A percentile compares a stretch with the other conserved stretches of the same genome.
Evolutionary conservation across 2,888 invertebrate genomes (phyloP).

Genomic region (Sphecodes monilicornis): DNA sequence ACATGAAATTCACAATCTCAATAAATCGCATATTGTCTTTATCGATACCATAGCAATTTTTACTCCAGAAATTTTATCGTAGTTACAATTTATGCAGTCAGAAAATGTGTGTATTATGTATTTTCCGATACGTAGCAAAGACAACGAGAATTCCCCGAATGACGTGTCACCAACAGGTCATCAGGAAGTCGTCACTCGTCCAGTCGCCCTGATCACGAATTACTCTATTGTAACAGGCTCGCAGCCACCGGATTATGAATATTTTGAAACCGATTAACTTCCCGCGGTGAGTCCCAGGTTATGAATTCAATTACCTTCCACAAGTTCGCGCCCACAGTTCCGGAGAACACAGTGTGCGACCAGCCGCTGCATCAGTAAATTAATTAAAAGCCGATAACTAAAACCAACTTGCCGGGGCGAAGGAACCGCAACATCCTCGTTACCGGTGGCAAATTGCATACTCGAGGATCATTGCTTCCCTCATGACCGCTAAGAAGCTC

Average conservation of each 20-base stretch:
- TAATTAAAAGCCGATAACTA: slow-evolving; percentile 28
- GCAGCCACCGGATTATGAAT: neutral
- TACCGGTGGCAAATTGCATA: neutral
- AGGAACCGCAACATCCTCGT: neutral
- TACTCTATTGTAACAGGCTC: neutral
- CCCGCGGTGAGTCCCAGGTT: neutral
- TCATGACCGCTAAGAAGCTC: neutral
- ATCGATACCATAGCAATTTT: neutral
- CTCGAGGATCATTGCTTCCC: slow-evolving; percentile 1
- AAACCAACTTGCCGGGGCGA: neutral
- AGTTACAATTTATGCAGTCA: accelerated
- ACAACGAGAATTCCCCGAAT: slow-evolving; percentile 12
- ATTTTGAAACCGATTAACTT: slow-evolving; percentile 1
- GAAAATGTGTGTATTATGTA: neutral
- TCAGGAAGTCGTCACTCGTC: neutral
- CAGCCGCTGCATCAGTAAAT: slow-evolving; percentile 4
- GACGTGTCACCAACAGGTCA: slow-evolving; percentile 11
- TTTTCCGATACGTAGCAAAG: neutral
- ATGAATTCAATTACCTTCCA: slow-evolving; percentile 4
- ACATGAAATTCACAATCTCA: too few species aligned
- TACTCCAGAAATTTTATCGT: too few species aligned
- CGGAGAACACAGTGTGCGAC: neutral
- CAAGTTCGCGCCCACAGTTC: neutral
- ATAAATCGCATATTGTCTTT: neutral
- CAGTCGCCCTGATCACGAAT: neutral